Base-by-base conservation (phyloP, 2,113 vertebrate genomes). In the Corydoras sp. region DNA sequence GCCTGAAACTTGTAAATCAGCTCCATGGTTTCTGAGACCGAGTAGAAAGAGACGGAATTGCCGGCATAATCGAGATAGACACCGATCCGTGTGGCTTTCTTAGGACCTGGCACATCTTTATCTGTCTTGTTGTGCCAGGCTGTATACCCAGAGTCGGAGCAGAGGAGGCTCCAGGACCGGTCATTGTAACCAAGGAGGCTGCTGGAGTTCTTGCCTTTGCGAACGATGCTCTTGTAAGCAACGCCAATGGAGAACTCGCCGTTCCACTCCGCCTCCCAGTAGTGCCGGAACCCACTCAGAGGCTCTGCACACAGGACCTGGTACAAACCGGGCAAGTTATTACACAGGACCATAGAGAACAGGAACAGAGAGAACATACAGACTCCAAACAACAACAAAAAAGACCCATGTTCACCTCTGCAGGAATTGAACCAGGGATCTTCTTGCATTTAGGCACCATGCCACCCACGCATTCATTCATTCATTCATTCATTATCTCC, bases 131-230 rank as follows among this genome's bases (percentile, higher is more conserved):
- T 82, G 84, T 99, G 94, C 92, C 94, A 93, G 74, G 92, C 94
- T 54, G 93, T 90, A 79, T 91, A 91, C 1, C 92, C 84, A 0
- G 90, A 89, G 80, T 93, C 93, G 4, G 89, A 85, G 79, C 95
- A 82, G 29, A 95, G 91, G 63, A 99, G 86, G 54, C 95, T 96
- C 97, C 97, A 99, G 0, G 97, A 99, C 64, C 83, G 79, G 14
- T 88, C 78, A 0, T 93, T 95, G 49, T 93, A 90, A 13, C 97
- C 94, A 0, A 96, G 92, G 78, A 90, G 94, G 80, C 94, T 95
- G 0, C 85, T 85, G 0, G 87, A 87, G 18, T 90, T 87, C n/a
- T 86, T 92, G 58, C 91, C 89, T 71, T 82, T 81, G 35, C 89
- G 83, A 0, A 83, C 74, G 55, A 98, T 93, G 6, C 84, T 85